Evolutionary conservation across 1,140 invertebrate genomes (phyloP).

Genomic region (Pseudomyrmex flavicornis): DNA sequence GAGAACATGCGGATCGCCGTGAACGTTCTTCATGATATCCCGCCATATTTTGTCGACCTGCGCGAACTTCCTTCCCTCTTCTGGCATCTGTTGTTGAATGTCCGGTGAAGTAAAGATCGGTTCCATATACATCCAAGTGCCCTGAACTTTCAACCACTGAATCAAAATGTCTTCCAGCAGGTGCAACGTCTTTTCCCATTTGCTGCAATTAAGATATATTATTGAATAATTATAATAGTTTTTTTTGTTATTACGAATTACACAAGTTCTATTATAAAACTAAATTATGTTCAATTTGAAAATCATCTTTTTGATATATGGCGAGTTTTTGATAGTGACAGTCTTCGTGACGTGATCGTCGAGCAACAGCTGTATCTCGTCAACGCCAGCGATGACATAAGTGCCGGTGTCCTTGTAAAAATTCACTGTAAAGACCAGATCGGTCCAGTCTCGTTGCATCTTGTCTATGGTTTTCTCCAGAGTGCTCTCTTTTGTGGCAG

Average conservation of each 20-base stretch:
- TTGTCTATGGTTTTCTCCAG: constrained; percentile 95
- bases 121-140: constrained; percentile 98
- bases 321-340: constrained; percentile 98
- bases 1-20: constrained; percentile 91
- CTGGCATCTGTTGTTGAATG: constrained; percentile 97
- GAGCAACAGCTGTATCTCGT: constrained; percentile 96
- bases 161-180: constrained; percentile 95
- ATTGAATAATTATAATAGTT: neutral
- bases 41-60: constrained; percentile 97
- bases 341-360: constrained; percentile 98
- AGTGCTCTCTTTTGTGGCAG: constrained; percentile 97
- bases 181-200: constrained; percentile 91
- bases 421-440: constrained; percentile 92
- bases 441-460: constrained; percentile 96
- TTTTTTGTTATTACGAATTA: constrained; percentile 1
- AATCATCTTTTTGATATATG: constrained; percentile 91
- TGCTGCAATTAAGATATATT: constrained; percentile 80
- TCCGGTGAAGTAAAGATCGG: constrained; percentile 98
- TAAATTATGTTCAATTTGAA: no score
- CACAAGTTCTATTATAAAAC: neutral
- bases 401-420: constrained; percentile 95
- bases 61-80: constrained; percentile 93
- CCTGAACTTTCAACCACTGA: constrained; percentile 97
- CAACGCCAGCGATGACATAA: constrained; percentile 94
- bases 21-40: constrained; percentile 96